Conservation (phyloP, 2,113 vertebrate species). For the Herpailurus yagouaroundi region DNA sequence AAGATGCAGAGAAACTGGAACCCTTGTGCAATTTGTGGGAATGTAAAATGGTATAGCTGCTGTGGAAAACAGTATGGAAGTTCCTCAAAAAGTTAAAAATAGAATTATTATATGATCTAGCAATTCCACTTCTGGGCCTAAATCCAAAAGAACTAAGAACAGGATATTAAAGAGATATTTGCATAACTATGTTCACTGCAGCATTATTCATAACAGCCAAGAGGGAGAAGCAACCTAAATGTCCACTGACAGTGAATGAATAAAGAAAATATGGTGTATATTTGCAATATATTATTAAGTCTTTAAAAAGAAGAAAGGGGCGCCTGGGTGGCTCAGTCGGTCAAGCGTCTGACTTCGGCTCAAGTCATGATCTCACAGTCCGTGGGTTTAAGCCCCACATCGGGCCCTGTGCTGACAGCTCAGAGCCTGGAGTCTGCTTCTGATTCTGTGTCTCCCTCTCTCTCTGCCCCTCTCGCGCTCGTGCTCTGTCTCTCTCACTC, state of each 20-base stretch:
- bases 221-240: conserved; percentile 16
- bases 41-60: neutral
- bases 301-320: neutral
- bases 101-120: neutral
- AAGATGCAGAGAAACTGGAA: neutral
- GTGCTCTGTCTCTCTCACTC: too few relatives aligned
- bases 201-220: neutral
- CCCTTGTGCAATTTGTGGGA: neutral
- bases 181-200: neutral
- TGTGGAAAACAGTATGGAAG: neutral
- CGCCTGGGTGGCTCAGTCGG: too few relatives aligned
- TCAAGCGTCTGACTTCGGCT: too few relatives aligned
- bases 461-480: too few relatives aligned
- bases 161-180: neutral
- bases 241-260: neutral
- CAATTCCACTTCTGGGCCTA: neutral
- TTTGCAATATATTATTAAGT: neutral
- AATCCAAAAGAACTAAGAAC: neutral
- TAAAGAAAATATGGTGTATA: neutral
- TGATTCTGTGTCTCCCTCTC: too few relatives aligned
- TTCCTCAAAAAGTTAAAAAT: neutral
- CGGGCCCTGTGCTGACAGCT: too few relatives aligned
- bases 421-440: too few relatives aligned
- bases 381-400: too few relatives aligned
- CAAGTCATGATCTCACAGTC: too few relatives aligned